Evolutionary conservation across 2,888 invertebrate species (phyloP).

Genomic region (Pristionchus mayeri): DNA sequence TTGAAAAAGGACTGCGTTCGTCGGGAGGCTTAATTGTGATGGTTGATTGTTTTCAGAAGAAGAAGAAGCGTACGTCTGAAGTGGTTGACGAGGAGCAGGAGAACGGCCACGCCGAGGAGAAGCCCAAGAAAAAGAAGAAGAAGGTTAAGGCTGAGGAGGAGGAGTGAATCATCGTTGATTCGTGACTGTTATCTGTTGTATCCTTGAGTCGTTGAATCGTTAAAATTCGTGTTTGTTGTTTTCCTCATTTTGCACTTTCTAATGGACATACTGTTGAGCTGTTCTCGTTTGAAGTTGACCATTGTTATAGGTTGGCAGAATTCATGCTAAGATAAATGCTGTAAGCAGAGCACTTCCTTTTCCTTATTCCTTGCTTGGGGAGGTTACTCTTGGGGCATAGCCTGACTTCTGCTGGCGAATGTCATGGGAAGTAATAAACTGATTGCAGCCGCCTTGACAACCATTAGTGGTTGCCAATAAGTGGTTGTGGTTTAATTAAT

Average conservation of each 20-base stretch:
- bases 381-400: too few species aligned
- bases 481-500: too few species aligned
- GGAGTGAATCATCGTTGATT: slow-evolving; percentile 12
- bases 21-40: slow-evolving; percentile 14
- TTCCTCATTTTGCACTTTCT: slow-evolving; percentile 30
- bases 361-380: too few species aligned
- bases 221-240: slow-evolving; percentile 14
- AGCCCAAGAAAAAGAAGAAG: slow-evolving; percentile 66
- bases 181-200: slow-evolving; percentile 43
- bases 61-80: slow-evolving; percentile 39
- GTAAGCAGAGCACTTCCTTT: not conserved
- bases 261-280: slow-evolving; percentile 18
- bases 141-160: slow-evolving; percentile 62
- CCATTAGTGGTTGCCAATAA: too few species aligned
- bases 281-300: slow-evolving; percentile 45
- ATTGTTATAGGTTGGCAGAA: slow-evolving; percentile 42
- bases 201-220: slow-evolving; percentile 25
- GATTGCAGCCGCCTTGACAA: too few species aligned
- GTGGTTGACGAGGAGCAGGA: slow-evolving; percentile 49
- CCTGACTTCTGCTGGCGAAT: too few species aligned
- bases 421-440: not conserved
- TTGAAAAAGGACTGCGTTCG: not conserved
- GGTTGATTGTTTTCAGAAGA: slow-evolving; percentile 45
- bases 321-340: slow-evolving; percentile 41
- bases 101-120: slow-evolving; percentile 55